Evolutionary conservation across 2,888 invertebrate species (phyloP), one percentile per base, ranked within the genome.

Genomic region (Leistus spinibarbis): DNA sequence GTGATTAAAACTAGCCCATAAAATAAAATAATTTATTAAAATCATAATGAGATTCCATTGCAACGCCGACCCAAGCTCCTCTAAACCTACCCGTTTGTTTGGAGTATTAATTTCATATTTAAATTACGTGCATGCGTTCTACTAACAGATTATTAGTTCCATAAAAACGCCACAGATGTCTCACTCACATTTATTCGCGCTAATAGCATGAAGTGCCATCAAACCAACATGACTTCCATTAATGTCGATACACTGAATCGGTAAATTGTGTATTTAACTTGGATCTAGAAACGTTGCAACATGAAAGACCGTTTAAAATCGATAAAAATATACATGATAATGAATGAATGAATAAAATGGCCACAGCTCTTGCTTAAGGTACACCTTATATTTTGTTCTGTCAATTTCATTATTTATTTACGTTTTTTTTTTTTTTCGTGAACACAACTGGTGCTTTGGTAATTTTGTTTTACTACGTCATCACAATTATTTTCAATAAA

Each of bases 401-500:
- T 76, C 77, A 77, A 75, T 77, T 78, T 79, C 79, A 76, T 40
- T 40, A 79, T 60, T 53, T 72, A 16, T 76, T 66, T 76, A 66
- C 71, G 74, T 77, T 78, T 76, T 84, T 66, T 62, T 67, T 17
- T 56, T 56, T 56, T 64, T 60, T 23, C 67, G 72, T 72, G 84
- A 85, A 85, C 85, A 85, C 85, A 85, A 84, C 83, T 82, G 85
- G 85, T 85, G 84, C 84, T 84, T 85, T 84, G 84, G 83, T 83
- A 81, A 82, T 81, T 80, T 78, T 78, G 77, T 78, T 63, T 65
- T 54, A 22, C 54, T 78, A 78, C 79, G 80, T 81, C 81, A 81
- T 81, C 81, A 81, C 81, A 80, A 79, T 40, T 40, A 40, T 40
- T 40, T 40, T 40, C 13, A 7, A 40, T 40, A 40, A 2, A 40